phyloP scores from a whole-genome alignment of 2,797 vertebrate species.

The Clarias pachynema region DNA sequence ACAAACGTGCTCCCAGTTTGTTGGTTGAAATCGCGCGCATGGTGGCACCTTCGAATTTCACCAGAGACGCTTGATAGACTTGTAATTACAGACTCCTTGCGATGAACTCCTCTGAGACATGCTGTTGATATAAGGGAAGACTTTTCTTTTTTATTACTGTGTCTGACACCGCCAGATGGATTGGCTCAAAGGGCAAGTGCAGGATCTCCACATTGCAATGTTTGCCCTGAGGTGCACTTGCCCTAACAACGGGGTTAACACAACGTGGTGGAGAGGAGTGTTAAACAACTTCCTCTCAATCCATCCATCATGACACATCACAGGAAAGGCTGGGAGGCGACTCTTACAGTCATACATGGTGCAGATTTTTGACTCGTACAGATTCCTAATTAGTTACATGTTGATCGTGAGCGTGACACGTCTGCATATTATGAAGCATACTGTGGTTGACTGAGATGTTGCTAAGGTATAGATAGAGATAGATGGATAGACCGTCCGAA shows the following conservation, averaged over 20 bases:
- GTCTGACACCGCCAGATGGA: conserved; percentile 29
- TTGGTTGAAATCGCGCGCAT: too few species aligned
- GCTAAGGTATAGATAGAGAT: not conserved
- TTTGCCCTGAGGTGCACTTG: conserved; percentile 46
- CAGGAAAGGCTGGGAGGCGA: conserved; percentile 3
- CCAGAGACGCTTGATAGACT: not conserved
- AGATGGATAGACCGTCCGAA: too few species aligned
- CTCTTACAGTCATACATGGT: not conserved
- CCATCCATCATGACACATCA: conserved; percentile 44
- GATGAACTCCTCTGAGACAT: not conserved
- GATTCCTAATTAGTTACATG: not conserved
- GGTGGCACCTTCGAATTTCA: not conserved
- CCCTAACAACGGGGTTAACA: conserved; percentile 41
- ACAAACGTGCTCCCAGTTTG: not conserved
- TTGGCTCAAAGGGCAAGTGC: conserved; percentile 27
- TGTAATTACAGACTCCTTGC: conserved; percentile 21
- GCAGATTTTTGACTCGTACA: conserved; percentile 13
- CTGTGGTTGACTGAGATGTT: not conserved
- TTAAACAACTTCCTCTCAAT: conserved; percentile 44
- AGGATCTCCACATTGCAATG: not conserved
- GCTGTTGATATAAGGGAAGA: conserved; percentile 12
- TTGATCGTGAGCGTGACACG: not conserved
- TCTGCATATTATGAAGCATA: not conserved
- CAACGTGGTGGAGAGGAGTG: conserved; percentile 27
- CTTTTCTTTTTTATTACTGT: conserved; percentile 7